Evolutionary conservation across 2,113 vertebrate genomes (phyloP).

Genomic region (Aix galericulata): DNA sequence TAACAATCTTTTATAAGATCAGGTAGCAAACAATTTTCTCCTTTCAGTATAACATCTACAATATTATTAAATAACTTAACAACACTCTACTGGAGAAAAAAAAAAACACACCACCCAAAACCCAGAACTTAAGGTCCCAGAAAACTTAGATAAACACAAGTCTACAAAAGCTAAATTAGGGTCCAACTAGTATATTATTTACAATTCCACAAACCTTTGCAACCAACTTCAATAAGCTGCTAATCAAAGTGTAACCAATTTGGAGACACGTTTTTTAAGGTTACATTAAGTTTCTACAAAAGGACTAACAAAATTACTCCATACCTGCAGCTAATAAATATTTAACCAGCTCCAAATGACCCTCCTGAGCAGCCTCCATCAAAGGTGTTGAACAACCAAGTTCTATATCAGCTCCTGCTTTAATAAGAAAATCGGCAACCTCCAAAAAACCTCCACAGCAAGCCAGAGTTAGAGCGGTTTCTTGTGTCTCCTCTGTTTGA

Average conservation of each 20-base stretch:
- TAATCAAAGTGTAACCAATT: neutral
- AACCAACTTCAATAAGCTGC: neutral
- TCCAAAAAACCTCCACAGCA: constrained; percentile 98
- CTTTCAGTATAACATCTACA: neutral
- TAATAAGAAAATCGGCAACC: constrained; percentile 97
- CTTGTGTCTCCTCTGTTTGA: constrained; percentile 98
- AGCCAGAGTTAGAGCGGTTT: constrained; percentile 94
- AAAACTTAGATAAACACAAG: fast-evolving
- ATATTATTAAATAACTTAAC: neutral
- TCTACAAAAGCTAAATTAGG: neutral
- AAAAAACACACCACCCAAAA: neutral
- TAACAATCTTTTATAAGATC: neutral
- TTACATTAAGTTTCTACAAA: neutral
- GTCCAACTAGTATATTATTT: neutral
- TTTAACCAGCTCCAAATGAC: constrained; percentile 97
- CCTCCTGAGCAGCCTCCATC: constrained; percentile 99
- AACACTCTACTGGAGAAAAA: neutral
- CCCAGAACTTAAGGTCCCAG: neutral
- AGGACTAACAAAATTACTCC: neutral
- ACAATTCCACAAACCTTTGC: neutral
- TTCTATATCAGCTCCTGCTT: constrained; percentile 97
- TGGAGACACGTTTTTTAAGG: fast-evolving
- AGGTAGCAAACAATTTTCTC: neutral
- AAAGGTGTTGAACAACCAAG: constrained; percentile 96
- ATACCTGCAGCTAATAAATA: constrained; percentile 95